Base-by-base conservation (phyloP, 1,140 invertebrate species). In the Diplogasteroides magnus region DNA sequence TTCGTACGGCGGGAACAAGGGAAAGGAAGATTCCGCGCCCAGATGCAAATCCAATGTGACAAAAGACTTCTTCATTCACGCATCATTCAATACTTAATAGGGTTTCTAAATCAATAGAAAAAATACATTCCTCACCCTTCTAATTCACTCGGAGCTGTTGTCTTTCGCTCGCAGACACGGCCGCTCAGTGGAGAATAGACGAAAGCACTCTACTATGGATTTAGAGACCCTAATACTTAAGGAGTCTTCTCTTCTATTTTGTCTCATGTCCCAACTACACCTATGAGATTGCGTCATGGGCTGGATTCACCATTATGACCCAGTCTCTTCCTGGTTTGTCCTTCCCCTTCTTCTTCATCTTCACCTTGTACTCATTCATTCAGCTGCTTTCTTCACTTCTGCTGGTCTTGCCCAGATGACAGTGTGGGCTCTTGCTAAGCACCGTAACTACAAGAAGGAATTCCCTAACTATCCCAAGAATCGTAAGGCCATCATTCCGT, bases 211-310 rank as follows among this genome's bases (percentile, higher is more conserved):
- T n/a, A n/a, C n/a, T n/a, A n/a, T n/a, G n/a, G n/a, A n/a, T n/a
- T n/a, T n/a, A n/a, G n/a, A n/a, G n/a, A n/a, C n/a, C n/a, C n/a
- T n/a, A n/a, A n/a, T 97, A 86, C 93, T 93, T 2, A 88, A 97
- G 37, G 68, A 97, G 93, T 1, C 78, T 83, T 25, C 85, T 98
- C 1, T 98, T 95, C 84, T 89, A 92, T 83, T 87, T 89, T 69
- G 95, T 98, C 0, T 97, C 94, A 6, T 99, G 96, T 82, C 96
- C 96, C 2, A 99, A 98, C 86, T 98, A 98, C 80, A 95, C 93
- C 0, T 98, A 98, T 81, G 96, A 98, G 86, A 88, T 92, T 29
- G 27, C 59, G 65, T 88, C 93, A n/a, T 99, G 96, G 96, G 78
- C 94, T 26, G 89, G 89, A 70, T 99, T 98, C 81, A 91, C 91